Evolutionary conservation across 2,888 invertebrate species (phyloP), one percentile per base, ranked within the genome.

Genomic region (Tupiocoris notatus): DNA sequence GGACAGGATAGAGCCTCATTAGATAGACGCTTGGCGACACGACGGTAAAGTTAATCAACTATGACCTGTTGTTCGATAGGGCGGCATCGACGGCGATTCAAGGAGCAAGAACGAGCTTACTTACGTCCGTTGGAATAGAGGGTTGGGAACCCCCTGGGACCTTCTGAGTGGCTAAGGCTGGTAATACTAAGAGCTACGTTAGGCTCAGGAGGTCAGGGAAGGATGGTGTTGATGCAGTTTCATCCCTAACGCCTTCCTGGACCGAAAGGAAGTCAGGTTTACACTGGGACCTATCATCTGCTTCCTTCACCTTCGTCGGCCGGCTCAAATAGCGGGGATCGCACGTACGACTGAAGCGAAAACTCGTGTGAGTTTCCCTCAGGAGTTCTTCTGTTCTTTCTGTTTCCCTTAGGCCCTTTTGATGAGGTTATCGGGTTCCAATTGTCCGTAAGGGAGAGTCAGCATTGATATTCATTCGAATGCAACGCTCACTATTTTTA

Each of bases 41-140:
- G 59, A 24, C 39, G 25, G 16, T 18, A 67, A 59, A 20, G 70
- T 70, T 70, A 70, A 70, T 70, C 70, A 70, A 70, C 24, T 70
- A 70, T 70, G 70, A 70, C 70, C 70, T 70, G 70, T 70, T 70
- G 70, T 39, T 39, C 39, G 39, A 39, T 39, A 39, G 39, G 39
- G 39, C 39, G 39, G n/a, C n/a, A n/a, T n/a, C n/a, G n/a, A n/a
- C n/a, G n/a, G 39, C 39, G 39, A 12, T 39, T 39, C 39, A 39
- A 39, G 39, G 39, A 39, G 39, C 39, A 39, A 39, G 39, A 39
- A 39, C 39, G 39, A 39, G 39, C 39, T 39, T 39, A 39, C 39
- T 39, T 39, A 39, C 39, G 39, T 39, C 39, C 39, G 39, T 39
- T 39, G 39, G 39, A 39, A 39, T 59, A 9, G 59, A n/a, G 59